These are phyloP conservation scores for Acleris laterana DNA, from an alignment of 2,888 invertebrate genomes.

Conservation along the genomic window DNA sequence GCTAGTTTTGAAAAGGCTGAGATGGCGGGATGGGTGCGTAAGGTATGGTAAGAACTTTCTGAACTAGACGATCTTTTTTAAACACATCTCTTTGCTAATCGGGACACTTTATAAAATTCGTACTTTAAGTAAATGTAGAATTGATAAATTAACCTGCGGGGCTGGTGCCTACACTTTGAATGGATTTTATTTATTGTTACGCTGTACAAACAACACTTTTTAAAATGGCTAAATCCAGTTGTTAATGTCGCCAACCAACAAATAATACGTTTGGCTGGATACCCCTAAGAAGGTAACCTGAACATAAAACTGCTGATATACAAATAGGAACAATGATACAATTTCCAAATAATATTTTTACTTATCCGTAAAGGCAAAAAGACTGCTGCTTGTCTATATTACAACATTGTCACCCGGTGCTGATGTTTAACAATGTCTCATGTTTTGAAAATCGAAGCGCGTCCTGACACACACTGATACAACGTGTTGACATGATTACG, in stretches of 20 bases:
- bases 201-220: background rate
- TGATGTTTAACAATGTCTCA: conserved; percentile 8
- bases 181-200: background rate
- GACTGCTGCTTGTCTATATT: background rate
- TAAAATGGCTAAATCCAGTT: background rate
- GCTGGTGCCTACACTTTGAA: background rate
- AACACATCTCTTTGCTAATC: no score
- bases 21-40: conserved; percentile 14
- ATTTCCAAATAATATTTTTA: background rate
- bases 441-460: conserved; percentile 26
- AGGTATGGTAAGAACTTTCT: no score
- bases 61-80: no score
- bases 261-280: no score
- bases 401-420: conserved; percentile 12
- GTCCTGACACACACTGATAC: conserved; percentile 20
- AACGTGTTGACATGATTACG: conserved; percentile 21
- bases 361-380: background rate
- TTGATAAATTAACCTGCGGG: conserved; percentile 4
- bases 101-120: no score
- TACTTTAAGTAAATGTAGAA: conserved; percentile 7
- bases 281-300: no score
- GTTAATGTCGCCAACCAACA: no score
- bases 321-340: no score
- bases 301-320: no score
- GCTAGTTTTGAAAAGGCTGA: conserved; percentile 44